These are phyloP conservation scores for Chrysocyon brachyurus DNA, from an alignment of 2,797 vertebrate genomes.

Conservation along the genomic window DNA sequence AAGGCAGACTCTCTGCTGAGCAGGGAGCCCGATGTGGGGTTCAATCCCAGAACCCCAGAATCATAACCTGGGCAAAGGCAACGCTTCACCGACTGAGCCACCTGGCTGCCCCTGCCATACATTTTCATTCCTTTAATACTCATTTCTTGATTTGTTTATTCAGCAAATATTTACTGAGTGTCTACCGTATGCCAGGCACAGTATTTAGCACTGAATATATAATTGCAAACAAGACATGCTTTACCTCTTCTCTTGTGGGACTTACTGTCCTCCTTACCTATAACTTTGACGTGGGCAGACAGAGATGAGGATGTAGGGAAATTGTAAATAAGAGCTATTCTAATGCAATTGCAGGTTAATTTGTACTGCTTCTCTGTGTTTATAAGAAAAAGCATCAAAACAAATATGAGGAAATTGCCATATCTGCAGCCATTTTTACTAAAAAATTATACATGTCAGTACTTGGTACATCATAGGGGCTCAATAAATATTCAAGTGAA, in stretches of 20 bases:
- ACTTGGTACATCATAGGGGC: background rate
- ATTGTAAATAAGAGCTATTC: background rate
- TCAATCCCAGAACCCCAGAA: no score
- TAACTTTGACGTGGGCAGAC: background rate
- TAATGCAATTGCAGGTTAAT: background rate
- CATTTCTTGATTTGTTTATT: slow-evolving; percentile 52
- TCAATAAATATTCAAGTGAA: slow-evolving; percentile 17
- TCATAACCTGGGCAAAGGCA: no score
- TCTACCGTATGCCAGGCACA: background rate
- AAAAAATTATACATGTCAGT: background rate
- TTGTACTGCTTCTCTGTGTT: slow-evolving; percentile 37
- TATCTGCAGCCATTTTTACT: background rate
- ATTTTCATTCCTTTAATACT: slow-evolving; percentile 32
- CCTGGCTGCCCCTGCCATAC: background rate
- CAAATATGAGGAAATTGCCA: background rate
- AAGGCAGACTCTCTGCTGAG: no score
- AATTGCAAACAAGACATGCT: background rate
- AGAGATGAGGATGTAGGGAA: background rate
- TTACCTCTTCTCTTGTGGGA: background rate
- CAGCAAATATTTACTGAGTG: background rate
- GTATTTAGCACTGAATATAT: background rate
- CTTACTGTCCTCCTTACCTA: background rate
- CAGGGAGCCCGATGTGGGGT: no score
- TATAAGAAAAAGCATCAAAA: slow-evolving; percentile 56
- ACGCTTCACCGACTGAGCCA: no score